Percentiles rank a stretch among this genome's conserved stretches.
phyloP scores from a whole-genome alignment of 2,888 invertebrate genomes.

The Synergus japonicus region DNA sequence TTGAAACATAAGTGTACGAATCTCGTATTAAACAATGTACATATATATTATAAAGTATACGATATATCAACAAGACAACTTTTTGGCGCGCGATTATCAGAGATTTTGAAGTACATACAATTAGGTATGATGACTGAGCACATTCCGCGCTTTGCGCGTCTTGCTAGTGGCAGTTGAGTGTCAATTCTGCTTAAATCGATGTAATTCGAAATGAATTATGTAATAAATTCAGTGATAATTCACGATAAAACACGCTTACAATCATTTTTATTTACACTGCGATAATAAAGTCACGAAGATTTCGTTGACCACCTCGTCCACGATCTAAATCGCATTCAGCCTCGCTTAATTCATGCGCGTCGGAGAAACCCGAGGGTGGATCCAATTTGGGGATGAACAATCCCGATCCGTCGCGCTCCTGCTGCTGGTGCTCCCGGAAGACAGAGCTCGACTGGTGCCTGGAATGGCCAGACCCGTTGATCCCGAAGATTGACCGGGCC shows the following conservation, averaged over 20 bases:
- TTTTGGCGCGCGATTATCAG: constrained; percentile 60
- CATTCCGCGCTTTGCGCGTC: constrained; percentile 13
- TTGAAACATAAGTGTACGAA: constrained; percentile 75
- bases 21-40: constrained; percentile 69
- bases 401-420: constrained; percentile 76
- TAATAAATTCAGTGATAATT: constrained; percentile 33
- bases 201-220: constrained; percentile 33
- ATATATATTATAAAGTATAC: constrained; percentile 66
- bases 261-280: constrained; percentile 75
- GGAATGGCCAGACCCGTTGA: constrained; percentile 73
- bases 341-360: constrained; percentile 80
- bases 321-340: constrained; percentile 80
- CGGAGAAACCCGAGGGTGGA: constrained; percentile 92
- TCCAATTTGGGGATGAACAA: constrained; percentile 79
- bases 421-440: constrained; percentile 74
- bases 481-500: constrained; percentile 76
- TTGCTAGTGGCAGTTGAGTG: constrained; percentile 27
- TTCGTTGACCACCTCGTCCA: constrained; percentile 74
- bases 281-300: constrained; percentile 76
- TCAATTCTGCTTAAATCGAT: constrained; percentile 20
- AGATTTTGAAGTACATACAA: constrained; percentile 52
- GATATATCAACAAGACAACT: constrained; percentile 74
- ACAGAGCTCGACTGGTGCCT: constrained; percentile 76
- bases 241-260: constrained; percentile 55
- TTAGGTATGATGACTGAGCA: constrained; percentile 49